Conservation (phyloP, 2,888 invertebrate species). For the Pachymerium ferrugineum region DNA sequence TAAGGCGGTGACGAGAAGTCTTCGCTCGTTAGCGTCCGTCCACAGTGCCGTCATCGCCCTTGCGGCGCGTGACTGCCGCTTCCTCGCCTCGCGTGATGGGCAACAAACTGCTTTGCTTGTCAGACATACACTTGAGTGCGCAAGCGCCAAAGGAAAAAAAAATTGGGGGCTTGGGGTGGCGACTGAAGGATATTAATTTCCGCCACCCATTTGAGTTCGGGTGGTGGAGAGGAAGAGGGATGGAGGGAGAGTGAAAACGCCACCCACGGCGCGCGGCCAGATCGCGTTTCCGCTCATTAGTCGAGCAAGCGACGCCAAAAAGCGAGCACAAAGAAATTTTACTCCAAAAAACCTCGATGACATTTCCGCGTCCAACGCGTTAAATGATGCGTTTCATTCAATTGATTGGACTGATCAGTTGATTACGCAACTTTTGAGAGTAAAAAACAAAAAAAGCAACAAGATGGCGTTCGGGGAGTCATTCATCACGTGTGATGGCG, state of each 20-base stretch:
- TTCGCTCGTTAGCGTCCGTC: conserved; percentile 27
- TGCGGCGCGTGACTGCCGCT: conserved; percentile 25
- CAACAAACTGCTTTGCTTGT: conserved; percentile 27
- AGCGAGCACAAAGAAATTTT: conserved; percentile 13
- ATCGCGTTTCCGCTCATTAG: conserved; percentile 24
- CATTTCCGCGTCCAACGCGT: background rate
- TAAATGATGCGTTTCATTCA: background rate
- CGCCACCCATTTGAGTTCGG: conserved; percentile 22
- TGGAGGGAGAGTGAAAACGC: conserved; percentile 1
- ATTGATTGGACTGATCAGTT: background rate
- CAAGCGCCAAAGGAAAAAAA: conserved; percentile 20
- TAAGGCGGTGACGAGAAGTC: conserved; percentile 12
- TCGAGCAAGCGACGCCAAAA: background rate
- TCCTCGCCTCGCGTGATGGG: conserved; percentile 27
- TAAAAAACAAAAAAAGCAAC: conserved; percentile 13
- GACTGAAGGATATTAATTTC: conserved; percentile 27
- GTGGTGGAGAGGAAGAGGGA: conserved; percentile 2
- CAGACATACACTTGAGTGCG: conserved; percentile 9
- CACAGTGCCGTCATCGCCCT: conserved; percentile 24
- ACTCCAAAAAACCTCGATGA: background rate
- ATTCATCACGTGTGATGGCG: conserved; percentile 23
- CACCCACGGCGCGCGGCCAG: conserved; percentile 24
- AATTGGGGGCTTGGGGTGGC: conserved; percentile 19
- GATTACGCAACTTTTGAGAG: background rate
- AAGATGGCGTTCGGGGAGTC: background rate